phyloP scores from a whole-genome alignment of 2,888 invertebrate species.

The Coenonympha arcania region DNA sequence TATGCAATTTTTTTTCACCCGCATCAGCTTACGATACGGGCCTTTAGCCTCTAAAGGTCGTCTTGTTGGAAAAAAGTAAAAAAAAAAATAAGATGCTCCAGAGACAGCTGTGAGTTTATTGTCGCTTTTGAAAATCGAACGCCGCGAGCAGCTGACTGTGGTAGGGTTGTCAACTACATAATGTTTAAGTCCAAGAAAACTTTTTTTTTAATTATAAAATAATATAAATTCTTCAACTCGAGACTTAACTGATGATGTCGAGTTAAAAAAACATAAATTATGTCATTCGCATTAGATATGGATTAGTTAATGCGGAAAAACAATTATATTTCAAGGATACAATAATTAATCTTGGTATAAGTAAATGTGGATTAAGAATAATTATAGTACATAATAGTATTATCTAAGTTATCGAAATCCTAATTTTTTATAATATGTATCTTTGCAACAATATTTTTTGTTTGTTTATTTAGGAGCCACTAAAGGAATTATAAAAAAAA shows the following conservation, averaged over 20 bases:
- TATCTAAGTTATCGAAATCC: too few relatives aligned
- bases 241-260: too few relatives aligned
- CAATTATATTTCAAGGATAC: background rate
- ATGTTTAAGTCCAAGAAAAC: background rate
- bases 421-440: too few relatives aligned
- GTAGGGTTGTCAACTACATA: conserved; percentile 31
- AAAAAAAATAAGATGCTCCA: conserved; percentile 12
- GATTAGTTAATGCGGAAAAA: background rate
- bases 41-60: conserved; percentile 24
- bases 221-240: too few relatives aligned
- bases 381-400: too few relatives aligned
- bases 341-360: too few relatives aligned
- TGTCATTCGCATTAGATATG: background rate
- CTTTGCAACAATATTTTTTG: too few relatives aligned
- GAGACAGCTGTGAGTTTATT: conserved; percentile 23
- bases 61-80: conserved; percentile 9
- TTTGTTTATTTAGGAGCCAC: too few relatives aligned
- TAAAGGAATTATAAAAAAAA: too few relatives aligned
- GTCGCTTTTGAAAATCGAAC: conserved; percentile 27
- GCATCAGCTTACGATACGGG: conserved; percentile 12
- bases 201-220: background rate
- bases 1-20: conserved; percentile 14
- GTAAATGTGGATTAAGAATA: too few relatives aligned
- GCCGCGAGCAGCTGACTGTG: conserved; percentile 36
- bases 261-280: too few relatives aligned